These are phyloP conservation scores for Drosophila sproati DNA, from an alignment of 1,140 invertebrate genomes.

Conservation along the genomic window DNA sequence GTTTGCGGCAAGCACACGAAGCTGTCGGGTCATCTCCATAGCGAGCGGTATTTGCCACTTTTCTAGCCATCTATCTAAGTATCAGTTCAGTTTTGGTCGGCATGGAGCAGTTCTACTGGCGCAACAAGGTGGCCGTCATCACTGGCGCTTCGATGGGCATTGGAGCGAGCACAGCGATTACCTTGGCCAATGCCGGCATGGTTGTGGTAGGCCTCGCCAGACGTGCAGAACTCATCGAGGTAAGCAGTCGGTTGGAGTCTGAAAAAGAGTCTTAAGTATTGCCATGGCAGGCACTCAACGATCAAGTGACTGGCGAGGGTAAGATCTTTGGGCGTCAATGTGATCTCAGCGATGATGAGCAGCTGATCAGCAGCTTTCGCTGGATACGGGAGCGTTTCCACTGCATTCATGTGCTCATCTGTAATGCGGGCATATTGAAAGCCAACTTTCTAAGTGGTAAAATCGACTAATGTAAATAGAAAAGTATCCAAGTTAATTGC, in stretches of 20 bases:
- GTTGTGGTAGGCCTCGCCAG: constrained; percentile 87
- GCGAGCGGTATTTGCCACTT: not conserved
- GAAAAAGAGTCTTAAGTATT: not conserved
- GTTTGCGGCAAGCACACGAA: constrained; percentile 42
- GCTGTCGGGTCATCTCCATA: constrained; percentile 39
- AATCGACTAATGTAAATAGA: not conserved
- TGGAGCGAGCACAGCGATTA: constrained; percentile 85
- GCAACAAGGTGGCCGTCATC: constrained; percentile 87
- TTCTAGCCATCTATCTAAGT: not conserved
- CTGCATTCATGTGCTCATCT: constrained; percentile 71
- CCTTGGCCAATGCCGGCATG: constrained; percentile 86
- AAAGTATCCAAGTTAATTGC: too few species aligned
- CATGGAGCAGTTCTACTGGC: constrained; percentile 86
- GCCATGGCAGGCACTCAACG: constrained; percentile 47
- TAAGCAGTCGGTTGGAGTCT: constrained; percentile 50
- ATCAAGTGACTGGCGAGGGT: constrained; percentile 63
- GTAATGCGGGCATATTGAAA: constrained; percentile 80
- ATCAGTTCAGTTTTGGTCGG: not conserved
- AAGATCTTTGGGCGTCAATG: constrained; percentile 85
- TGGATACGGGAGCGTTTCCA: constrained; percentile 76
- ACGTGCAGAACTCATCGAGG: constrained; percentile 85
- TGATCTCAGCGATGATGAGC: constrained; percentile 87
- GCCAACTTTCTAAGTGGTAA: constrained; percentile 77
- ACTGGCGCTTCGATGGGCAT: constrained; percentile 89
- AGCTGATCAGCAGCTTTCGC: constrained; percentile 86